These are phyloP conservation scores for Falcaria lacertinaria DNA, from an alignment of 2,888 invertebrate species.

Conservation along the genomic window DNA sequence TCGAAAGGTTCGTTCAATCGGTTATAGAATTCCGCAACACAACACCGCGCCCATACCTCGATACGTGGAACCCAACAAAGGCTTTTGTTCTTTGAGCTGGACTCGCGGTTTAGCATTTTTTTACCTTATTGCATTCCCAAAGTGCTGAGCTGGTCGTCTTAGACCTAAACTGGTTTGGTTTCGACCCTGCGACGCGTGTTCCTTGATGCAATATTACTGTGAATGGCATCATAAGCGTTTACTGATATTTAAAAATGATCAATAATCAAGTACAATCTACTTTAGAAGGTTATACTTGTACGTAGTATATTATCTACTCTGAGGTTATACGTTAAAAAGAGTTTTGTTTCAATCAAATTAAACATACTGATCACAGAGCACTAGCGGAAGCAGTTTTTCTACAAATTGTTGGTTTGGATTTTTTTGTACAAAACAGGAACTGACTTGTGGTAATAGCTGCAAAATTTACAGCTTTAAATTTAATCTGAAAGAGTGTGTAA, in stretches of 20 bases:
- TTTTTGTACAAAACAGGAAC: too few species aligned
- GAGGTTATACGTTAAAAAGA: too few species aligned
- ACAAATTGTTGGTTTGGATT: too few species aligned
- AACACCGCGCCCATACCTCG: constrained; percentile 43
- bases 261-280: too few species aligned
- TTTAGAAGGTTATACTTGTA: too few species aligned
- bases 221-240: not conserved
- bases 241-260: not conserved
- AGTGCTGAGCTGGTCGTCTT: constrained; percentile 63
- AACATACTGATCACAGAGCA: too few species aligned
- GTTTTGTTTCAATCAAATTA: too few species aligned
- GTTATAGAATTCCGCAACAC: constrained; percentile 69
- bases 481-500: too few species aligned
- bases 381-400: too few species aligned
- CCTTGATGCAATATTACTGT: constrained; percentile 22
- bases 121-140: constrained; percentile 69
- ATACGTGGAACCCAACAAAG: constrained; percentile 76
- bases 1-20: constrained; percentile 58
- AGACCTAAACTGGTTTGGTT: constrained; percentile 58
- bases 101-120: constrained; percentile 54
- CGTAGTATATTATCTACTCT: too few species aligned
- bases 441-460: too few species aligned
- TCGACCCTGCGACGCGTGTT: constrained; percentile 17
- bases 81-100: constrained; percentile 65
- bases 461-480: too few species aligned